Evolutionary conservation across 2,888 invertebrate species (phyloP).

Genomic region (Hydrotaea cyrtoneurina): DNA sequence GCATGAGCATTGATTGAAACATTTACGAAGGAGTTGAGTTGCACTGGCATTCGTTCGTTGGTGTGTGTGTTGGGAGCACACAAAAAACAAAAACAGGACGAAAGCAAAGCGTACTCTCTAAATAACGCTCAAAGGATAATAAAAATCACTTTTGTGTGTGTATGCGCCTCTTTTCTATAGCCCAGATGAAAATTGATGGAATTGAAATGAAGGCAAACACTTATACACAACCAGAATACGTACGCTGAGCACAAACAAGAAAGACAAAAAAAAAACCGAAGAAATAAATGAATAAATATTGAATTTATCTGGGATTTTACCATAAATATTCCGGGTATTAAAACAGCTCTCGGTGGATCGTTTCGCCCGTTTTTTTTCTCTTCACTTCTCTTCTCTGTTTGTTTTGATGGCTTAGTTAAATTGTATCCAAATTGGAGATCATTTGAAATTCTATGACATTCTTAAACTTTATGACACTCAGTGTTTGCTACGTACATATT

Average conservation of each 20-base stretch:
- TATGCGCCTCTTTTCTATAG: not conserved
- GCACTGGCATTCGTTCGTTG: not conserved
- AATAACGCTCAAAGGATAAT: constrained; percentile 63
- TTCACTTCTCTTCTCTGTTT: constrained; percentile 21
- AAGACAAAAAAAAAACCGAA: not conserved
- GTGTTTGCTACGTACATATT: not conserved
- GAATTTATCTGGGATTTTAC: constrained; percentile 21
- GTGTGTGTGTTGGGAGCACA: not conserved
- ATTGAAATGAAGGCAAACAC: constrained; percentile 16
- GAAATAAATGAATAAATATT: constrained; percentile 26
- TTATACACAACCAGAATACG: not conserved
- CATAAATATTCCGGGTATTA: constrained; percentile 23
- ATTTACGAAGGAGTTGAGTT: constrained; percentile 30
- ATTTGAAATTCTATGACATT: constrained; percentile 28
- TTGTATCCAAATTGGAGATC: constrained; percentile 16
- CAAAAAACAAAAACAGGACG: not conserved
- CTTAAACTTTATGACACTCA: constrained; percentile 24
- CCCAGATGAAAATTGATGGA: constrained; percentile 21
- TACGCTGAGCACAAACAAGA: not conserved
- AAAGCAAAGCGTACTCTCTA: constrained; percentile 8
- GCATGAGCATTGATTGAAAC: constrained; percentile 29
- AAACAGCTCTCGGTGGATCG: not conserved
- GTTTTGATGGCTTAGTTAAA: constrained; percentile 4
- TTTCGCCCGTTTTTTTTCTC: constrained; percentile 1
- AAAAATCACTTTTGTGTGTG: constrained; percentile 54